Base-by-base conservation (phyloP, 1,140 invertebrate species). In the Hydropsyche tenuis region DNA sequence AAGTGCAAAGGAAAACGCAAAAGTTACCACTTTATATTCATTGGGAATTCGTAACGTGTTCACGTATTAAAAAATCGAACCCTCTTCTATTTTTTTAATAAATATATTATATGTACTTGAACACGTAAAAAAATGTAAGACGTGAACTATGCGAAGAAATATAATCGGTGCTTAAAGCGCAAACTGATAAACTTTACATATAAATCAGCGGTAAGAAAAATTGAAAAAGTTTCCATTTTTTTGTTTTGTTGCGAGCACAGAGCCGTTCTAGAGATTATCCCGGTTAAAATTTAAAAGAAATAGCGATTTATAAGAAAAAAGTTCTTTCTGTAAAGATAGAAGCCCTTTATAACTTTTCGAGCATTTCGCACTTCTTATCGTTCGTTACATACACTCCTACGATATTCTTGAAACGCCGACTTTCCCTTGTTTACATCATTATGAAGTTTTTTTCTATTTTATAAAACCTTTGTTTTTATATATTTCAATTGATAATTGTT, bases 151-250 rank as follows among this genome's bases (percentile, higher is more conserved):
- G 18, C 53, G 23, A n/a, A 60, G 18, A 37, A 37, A 37, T 37
- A 37, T 37, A 25, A 60, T 23, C 23, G 11, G 22, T 14, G 25
- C 18, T 60, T 25, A 60, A 22, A 60, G 23, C 23, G 23, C 14
- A 60, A 60, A 23, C 56, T 60, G 56, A 60, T 60, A 60, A 60
- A 60, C 1, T 60, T 60, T 25, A 60, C 56, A 14, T 60, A 60
- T 60, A 60, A 60, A 60, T 60, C 56, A 60, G 7, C 20, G 56
- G 18, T 20, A 1, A 23, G 20, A 25, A 27, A 60, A 60, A 60
- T 60, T 60, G 56, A 60, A 60, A 60, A 60, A 60, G 56, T 60
- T 60, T 60, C 20, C 48, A 53, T 18, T 22, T 23, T 53, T 60
- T 27, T 60, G 18, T 60, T 25, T 23, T 27, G 56, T 14, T 12